A percentile compares a stretch with the other conserved stretches of the same genome.
Evolutionary conservation across 2,113 vertebrate species (phyloP).

Genomic region (Ranitomeya imitator): DNA sequence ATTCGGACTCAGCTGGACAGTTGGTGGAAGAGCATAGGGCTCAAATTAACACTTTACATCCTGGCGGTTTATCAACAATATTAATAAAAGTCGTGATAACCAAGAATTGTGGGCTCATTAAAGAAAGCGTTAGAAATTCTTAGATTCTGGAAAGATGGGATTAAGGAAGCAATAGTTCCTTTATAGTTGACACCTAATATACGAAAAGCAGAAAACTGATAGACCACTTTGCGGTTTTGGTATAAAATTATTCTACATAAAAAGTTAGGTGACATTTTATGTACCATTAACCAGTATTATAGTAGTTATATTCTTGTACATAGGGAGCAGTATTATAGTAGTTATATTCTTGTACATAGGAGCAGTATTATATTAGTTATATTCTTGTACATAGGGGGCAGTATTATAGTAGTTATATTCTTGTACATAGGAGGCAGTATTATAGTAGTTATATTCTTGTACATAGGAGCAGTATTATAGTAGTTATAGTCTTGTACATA

Average conservation of each 20-base stretch:
- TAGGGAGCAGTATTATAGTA: background rate
- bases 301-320: background rate
- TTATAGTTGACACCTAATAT: background rate
- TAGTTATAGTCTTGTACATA: background rate
- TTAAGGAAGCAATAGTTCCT: background rate
- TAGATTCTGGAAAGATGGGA: background rate
- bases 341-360: background rate
- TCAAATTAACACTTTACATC: slow-evolving; percentile 16
- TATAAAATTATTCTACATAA: background rate
- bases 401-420: too few species aligned
- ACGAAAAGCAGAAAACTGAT: background rate
- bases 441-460: background rate
- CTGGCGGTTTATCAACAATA: background rate
- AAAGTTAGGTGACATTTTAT: too few species aligned
- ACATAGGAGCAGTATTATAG: background rate
- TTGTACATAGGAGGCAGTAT: background rate
- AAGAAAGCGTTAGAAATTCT: background rate
- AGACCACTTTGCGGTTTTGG: background rate
- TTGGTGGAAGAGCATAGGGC: background rate
- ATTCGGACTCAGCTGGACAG: slow-evolving; percentile 28
- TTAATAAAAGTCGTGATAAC: background rate
- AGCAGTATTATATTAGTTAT: background rate
- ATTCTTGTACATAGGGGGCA: background rate
- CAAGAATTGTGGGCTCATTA: background rate
- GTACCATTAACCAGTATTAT: background rate